Evolutionary conservation across 2,888 invertebrate species (phyloP), one percentile per base, ranked within the genome.

Genomic region (Listrodromus nycthemerus): DNA sequence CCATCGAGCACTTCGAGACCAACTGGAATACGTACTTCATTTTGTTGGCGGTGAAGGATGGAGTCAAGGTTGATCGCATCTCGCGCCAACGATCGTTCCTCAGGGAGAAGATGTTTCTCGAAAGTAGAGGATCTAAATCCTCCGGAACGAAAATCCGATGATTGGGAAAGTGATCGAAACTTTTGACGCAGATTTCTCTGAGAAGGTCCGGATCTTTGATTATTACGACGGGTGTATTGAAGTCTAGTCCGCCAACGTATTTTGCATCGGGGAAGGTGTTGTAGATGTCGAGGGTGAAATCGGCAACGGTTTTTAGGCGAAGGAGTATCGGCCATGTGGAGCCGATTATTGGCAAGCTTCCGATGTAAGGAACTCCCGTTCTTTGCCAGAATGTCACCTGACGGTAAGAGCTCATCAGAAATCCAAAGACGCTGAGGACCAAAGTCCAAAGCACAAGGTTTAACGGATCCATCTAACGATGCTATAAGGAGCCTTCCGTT

Each of bases 31-130:
- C 88, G 66, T 88, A 86, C 52, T 88, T 91, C 91, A 92, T 92
- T 66, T 91, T 92, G 41, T 85, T 90, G 4, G 91, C 86, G 0
- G 92, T 92, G 83, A 92, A 92, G 1, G 90, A 89, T 0, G 92
- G 92, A 19, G 88, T 91, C 19, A 92, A 27, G 0, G 89, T 89
- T 63, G 81, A 87, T 71, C 92, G 86, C 86, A 92, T 91, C 8
- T 89, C 87, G 41, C 85, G 88, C 92, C 92, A 92, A 10, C 88
- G 86, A 73, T 89, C 85, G 74, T 90, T 90, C 80, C 77, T 80
- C 2, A 91, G 79, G 21, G 86, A 87, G 69, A 90, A 91, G 7
- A 91, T 69, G 69, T 89, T 90, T 67, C 83, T 85, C 10, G 86
- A 88, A 7, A 91, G 85, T 1, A 91, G 69, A 0, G 89, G 89